These are phyloP conservation scores for Andrena fulva DNA, from an alignment of 2,888 invertebrate genomes.

Conservation along the genomic window DNA sequence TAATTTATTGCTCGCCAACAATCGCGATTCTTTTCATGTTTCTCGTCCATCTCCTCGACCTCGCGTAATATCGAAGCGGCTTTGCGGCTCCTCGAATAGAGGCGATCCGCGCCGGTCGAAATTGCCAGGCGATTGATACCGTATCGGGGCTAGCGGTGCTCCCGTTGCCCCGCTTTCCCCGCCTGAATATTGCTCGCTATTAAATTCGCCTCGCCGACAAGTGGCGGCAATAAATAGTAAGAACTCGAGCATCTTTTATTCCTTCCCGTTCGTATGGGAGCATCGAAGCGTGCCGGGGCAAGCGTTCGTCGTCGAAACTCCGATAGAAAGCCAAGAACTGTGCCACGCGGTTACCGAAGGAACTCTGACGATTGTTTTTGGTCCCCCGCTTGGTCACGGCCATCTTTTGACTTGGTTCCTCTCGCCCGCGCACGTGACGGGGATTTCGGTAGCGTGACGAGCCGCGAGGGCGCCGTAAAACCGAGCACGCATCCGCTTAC, in stretches of 20 bases:
- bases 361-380: background rate
- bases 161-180: background rate
- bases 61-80: slow-evolving; percentile 62
- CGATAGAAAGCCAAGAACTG: background rate
- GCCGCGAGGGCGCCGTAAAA: slow-evolving; percentile 48
- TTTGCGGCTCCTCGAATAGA: slow-evolving; percentile 44
- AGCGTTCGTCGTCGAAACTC: background rate
- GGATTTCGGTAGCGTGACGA: slow-evolving; percentile 63
- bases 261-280: background rate
- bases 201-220: slow-evolving; percentile 37
- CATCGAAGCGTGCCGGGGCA: background rate
- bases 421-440: slow-evolving; percentile 57
- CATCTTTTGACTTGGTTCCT: background rate
- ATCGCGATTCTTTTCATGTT: slow-evolving; percentile 43
- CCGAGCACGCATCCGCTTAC: slow-evolving; percentile 59
- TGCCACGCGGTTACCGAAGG: background rate
- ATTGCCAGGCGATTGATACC: slow-evolving; percentile 71
- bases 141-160: slow-evolving; percentile 15
- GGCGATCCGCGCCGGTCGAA: slow-evolving; percentile 52
- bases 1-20: slow-evolving; percentile 44
- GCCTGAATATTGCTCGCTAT: slow-evolving; percentile 53
- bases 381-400: too few relatives aligned
- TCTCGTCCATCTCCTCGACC: slow-evolving; percentile 40
- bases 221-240: slow-evolving; percentile 35
- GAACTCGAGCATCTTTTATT: background rate